Evolutionary conservation across 2,888 invertebrate genomes (phyloP).

Genomic region (Thecocarcelia acutangulata): DNA sequence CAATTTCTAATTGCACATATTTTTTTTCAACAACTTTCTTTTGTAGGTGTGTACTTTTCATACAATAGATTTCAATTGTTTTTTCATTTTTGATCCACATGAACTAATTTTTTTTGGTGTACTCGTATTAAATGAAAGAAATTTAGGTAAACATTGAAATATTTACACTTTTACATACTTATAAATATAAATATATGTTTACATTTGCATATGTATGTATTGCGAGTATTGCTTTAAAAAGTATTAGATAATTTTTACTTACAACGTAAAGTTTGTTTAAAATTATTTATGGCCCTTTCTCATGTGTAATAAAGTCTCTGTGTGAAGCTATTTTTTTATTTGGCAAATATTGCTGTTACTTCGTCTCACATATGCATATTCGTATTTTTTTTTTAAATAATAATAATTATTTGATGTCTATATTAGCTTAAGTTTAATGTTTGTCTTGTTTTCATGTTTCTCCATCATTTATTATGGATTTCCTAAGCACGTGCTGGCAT

Average conservation of each 20-base stretch:
- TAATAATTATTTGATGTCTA: not conserved
- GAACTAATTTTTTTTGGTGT: too few species aligned
- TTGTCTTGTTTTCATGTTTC: not conserved
- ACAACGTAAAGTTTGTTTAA: not conserved
- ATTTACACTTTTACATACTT: too few species aligned
- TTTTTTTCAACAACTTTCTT: constrained; percentile 40
- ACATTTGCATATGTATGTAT: too few species aligned
- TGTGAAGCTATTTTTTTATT: not conserved
- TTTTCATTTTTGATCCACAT: too few species aligned
- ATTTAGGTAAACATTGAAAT: too few species aligned
- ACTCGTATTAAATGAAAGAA: too few species aligned
- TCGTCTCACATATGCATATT: not conserved
- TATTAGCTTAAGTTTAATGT: not conserved
- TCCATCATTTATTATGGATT: constrained; percentile 11
- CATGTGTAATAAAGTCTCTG: not conserved
- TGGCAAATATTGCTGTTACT: not conserved
- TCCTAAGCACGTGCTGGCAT: constrained; percentile 25
- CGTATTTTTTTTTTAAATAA: too few species aligned
- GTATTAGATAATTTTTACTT: constrained; percentile 38
- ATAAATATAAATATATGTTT: too few species aligned
- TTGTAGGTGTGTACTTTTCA: constrained; percentile 13
- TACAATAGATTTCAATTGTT: too few species aligned
- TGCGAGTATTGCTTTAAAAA: constrained; percentile 6
- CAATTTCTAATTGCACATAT: not conserved
- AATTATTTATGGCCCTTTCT: constrained; percentile 29